Conservation (phyloP, 92 coral and sea anemone genomes). For the Plumapathes pennacea region DNA sequence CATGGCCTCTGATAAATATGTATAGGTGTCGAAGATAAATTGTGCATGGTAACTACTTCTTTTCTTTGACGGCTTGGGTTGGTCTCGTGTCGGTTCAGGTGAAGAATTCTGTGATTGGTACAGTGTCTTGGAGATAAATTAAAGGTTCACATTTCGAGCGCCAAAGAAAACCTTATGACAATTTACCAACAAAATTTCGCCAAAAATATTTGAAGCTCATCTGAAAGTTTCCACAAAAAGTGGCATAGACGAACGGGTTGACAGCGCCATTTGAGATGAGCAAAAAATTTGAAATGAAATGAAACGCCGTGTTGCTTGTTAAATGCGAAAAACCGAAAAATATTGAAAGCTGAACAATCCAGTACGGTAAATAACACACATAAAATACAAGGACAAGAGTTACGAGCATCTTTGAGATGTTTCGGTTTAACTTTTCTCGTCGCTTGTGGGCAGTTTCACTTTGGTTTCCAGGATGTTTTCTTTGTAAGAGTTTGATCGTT, state of each 20-base stretch:
- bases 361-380: conserved; percentile 8
- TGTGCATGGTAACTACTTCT: too few species aligned
- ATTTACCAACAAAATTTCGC: too few species aligned
- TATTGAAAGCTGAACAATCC: conserved; percentile 1
- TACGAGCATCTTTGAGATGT: conserved; percentile 24
- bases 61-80: too few species aligned
- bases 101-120: too few species aligned
- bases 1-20: too few species aligned
- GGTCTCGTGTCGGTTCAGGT: too few species aligned
- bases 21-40: too few species aligned
- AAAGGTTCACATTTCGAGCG: too few species aligned
- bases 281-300: conserved; percentile 3
- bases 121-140: too few species aligned
- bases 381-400: conserved; percentile 12
- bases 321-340: conserved; percentile 1
- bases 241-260: conserved; percentile 19
- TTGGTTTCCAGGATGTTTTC: conserved; percentile 1
- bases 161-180: too few species aligned
- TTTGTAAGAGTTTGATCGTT: conserved; percentile 3
- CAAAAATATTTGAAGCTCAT: conserved; percentile 9
- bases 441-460: not conserved
- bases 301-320: not conserved
- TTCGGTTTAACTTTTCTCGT: conserved; percentile 13
- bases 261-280: conserved; percentile 13
- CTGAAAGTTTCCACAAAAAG: conserved; percentile 12